Evolutionary conservation across 2,888 invertebrate species (phyloP).

Genomic region (Trichopria drosophilae): DNA sequence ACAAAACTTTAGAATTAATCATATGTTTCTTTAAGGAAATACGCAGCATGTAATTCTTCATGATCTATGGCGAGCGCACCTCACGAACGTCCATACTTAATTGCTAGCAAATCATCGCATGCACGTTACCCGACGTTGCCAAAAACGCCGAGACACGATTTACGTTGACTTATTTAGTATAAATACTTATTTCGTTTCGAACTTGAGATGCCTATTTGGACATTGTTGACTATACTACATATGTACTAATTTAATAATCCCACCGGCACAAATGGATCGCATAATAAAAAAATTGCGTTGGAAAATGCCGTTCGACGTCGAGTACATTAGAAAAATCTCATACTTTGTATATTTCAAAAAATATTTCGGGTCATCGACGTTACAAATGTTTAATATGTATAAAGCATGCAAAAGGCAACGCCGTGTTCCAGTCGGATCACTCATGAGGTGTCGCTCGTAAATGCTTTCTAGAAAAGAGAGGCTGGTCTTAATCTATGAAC

Average conservation of each 20-base stretch:
- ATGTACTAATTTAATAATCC: too few relatives aligned
- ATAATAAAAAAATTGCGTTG: too few relatives aligned
- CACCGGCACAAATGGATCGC: too few relatives aligned
- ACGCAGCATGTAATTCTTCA: slow-evolving; percentile 8
- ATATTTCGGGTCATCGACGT: too few relatives aligned
- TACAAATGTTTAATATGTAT: too few relatives aligned
- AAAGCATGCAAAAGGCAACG: slow-evolving; percentile 53
- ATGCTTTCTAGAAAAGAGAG: slow-evolving; percentile 38
- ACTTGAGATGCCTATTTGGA: too few relatives aligned
- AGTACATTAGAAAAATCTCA: too few relatives aligned
- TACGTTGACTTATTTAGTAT: neutral
- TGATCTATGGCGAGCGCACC: slow-evolving; percentile 45
- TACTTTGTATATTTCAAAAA: too few relatives aligned
- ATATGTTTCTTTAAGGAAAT: neutral
- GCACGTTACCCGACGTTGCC: slow-evolving; percentile 51
- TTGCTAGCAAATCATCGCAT: slow-evolving; percentile 46
- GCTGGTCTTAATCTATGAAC: slow-evolving; percentile 46
- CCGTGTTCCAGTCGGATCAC: slow-evolving; percentile 51
- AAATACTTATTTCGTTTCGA: too few relatives aligned
- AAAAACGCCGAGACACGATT: slow-evolving; percentile 30
- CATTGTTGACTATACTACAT: too few relatives aligned
- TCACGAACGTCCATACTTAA: slow-evolving; percentile 49
- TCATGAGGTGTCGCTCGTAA: slow-evolving; percentile 51
- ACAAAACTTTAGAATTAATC: neutral
- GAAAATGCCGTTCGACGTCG: too few relatives aligned